These are phyloP conservation scores for Siderastrea siderea DNA, from an alignment of 92 coral and sea anemone genomes.

Conservation along the genomic window DNA sequence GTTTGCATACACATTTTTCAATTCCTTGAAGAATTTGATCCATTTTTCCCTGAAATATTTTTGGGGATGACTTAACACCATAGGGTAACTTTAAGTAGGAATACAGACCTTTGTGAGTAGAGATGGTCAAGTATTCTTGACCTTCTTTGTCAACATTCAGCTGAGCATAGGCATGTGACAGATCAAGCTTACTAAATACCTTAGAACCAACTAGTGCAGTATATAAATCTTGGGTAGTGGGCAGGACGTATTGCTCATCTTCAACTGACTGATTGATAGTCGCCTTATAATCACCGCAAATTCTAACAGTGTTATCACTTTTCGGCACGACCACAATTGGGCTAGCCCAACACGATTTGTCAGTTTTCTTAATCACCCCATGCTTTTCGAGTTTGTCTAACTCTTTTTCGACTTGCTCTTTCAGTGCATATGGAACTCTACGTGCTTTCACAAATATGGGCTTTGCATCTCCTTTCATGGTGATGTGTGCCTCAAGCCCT, in stretches of 20 bases:
- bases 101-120: constrained; percentile 75
- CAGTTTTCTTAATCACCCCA: constrained; percentile 63
- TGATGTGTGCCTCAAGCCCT: constrained; percentile 50
- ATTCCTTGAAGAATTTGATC: constrained; percentile 70
- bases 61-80: constrained; percentile 26
- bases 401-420: constrained; percentile 50
- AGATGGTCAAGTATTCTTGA: constrained; percentile 60
- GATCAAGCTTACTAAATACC: too few species aligned
- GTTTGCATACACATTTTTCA: constrained; percentile 44
- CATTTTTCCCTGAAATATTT: constrained; percentile 47
- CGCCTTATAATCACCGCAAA: constrained; percentile 66
- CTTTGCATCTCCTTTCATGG: constrained; percentile 44
- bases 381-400: constrained; percentile 52
- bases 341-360: constrained; percentile 53
- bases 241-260: constrained; percentile 53
- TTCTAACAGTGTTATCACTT: constrained; percentile 56
- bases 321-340: constrained; percentile 67
- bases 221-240: constrained; percentile 65
- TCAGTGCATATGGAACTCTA: background rate
- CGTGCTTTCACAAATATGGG: constrained; percentile 65
- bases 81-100: constrained; percentile 28
- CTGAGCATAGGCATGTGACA: too few species aligned
- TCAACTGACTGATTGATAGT: constrained; percentile 48
- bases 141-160: background rate
- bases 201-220: background rate